These are phyloP conservation scores for Cephus runcator DNA, from an alignment of 2,888 invertebrate genomes.

Conservation along the genomic window DNA sequence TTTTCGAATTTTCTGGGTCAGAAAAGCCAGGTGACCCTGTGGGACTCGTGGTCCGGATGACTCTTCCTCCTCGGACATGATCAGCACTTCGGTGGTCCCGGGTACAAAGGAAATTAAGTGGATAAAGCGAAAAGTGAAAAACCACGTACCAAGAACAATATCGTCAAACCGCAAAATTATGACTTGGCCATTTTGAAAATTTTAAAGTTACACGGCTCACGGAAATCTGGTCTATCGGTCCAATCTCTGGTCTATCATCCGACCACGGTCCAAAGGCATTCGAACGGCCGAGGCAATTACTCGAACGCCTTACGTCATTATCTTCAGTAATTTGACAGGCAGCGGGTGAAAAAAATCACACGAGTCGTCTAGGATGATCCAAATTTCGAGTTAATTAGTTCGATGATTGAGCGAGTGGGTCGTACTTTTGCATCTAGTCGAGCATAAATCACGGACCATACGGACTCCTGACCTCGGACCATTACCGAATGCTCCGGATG, in stretches of 20 bases:
- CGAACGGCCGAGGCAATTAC: not conserved
- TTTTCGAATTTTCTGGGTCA: conserved; percentile 17
- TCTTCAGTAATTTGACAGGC: conserved; percentile 3
- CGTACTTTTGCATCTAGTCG: conserved; percentile 4
- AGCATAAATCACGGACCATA: conserved; percentile 28
- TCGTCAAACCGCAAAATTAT: not conserved
- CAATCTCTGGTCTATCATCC: not conserved
- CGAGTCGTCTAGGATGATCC: conserved; percentile 8
- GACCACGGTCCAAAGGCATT: not conserved
- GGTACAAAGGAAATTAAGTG: not conserved
- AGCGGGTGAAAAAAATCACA: conserved; percentile 1
- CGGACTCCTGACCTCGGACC: conserved; percentile 22
- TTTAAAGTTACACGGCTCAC: not conserved
- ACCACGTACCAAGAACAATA: not conserved
- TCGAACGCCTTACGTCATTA: conserved; percentile 1
- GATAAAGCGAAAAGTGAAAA: not conserved
- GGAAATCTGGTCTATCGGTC: not conserved
- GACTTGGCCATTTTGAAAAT: not conserved
- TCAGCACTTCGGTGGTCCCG: not conserved
- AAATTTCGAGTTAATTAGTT: conserved; percentile 31
- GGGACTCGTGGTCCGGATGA: not conserved
- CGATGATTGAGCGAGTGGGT: conserved; percentile 26
- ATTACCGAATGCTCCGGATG: conserved; percentile 31
- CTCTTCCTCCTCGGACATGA: not conserved
- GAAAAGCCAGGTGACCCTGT: conserved; percentile 10